Evolutionary conservation across 2,797 vertebrate genomes (phyloP).

Genomic region (Pseudotriccus pelzelni): DNA sequence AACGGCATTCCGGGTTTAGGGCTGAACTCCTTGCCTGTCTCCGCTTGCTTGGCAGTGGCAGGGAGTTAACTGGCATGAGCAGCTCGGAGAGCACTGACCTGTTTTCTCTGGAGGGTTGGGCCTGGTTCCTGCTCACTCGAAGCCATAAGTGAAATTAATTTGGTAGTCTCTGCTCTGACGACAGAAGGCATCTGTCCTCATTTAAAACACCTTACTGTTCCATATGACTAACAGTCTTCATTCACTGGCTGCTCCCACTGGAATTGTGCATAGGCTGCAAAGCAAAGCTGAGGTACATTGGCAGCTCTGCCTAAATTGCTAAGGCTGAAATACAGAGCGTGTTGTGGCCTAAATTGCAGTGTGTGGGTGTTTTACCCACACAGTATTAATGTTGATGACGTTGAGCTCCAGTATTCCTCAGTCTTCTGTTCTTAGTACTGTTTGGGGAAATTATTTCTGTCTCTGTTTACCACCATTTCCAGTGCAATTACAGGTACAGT

Average conservation of each 20-base stretch:
- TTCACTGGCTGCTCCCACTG: neutral
- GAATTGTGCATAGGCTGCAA: neutral
- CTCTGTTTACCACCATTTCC: neutral
- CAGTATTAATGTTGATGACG: neutral
- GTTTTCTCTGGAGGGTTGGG: neutral
- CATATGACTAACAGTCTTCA: constrained; percentile 3
- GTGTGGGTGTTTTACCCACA: neutral
- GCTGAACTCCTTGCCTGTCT: neutral
- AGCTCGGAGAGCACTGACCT: constrained; percentile 13
- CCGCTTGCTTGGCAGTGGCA: neutral
- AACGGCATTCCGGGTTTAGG: neutral
- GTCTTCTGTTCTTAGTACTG: neutral
- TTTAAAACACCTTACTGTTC: constrained; percentile 9
- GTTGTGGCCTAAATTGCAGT: neutral
- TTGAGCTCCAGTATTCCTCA: neutral
- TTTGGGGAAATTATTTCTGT: neutral
- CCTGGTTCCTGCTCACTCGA: neutral
- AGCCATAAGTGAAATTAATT: constrained; percentile 37
- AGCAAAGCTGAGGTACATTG: neutral
- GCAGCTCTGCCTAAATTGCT: neutral
- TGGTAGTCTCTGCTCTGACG: neutral
- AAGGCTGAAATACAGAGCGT: neutral
- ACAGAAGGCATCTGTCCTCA: constrained; percentile 31
- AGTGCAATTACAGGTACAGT: neutral
- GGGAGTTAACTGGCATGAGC: neutral